Conservation (phyloP, 64 coral and sea anemone species). For the Actinia tenebrosa region DNA sequence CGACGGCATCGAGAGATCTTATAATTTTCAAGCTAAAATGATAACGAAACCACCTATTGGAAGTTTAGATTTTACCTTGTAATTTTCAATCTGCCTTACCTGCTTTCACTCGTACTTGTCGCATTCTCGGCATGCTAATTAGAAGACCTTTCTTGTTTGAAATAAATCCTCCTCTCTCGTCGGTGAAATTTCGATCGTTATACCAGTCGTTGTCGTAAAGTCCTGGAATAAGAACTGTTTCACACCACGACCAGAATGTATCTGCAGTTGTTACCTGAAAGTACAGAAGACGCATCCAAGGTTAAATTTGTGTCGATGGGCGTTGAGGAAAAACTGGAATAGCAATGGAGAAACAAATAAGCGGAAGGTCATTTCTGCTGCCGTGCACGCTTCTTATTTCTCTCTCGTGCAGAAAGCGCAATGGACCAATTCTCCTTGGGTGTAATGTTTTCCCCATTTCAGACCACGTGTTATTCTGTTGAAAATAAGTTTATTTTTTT, state of each 20-base stretch:
- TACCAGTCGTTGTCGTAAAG: conserved; percentile 39
- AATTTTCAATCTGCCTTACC: not conserved
- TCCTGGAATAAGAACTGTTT: conserved; percentile 25
- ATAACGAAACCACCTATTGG: not conserved
- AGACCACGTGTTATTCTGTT: no score
- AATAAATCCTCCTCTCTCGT: conserved; percentile 28
- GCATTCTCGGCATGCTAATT: conserved; percentile 33
- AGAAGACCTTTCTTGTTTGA: conserved; percentile 32
- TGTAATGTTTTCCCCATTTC: no score
- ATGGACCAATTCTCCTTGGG: no score
- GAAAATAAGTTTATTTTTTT: no score
- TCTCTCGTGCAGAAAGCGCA: no score
- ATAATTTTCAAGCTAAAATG: not conserved
- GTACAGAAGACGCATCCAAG: not conserved
- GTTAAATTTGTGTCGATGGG: no score
- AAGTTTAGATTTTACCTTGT: no score
- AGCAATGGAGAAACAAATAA: no score
- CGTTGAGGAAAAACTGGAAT: no score
- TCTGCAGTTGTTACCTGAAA: conserved; percentile 20
- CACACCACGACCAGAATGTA: conserved; percentile 40
- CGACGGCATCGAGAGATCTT: no score
- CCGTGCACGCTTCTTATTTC: no score
- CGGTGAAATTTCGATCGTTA: conserved; percentile 34
- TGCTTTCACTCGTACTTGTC: conserved; percentile 34
- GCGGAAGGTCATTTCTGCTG: no score